Percentiles rank a stretch among this genome's conserved stretches.
phyloP scores from a whole-genome alignment of 2,888 invertebrate genomes.

The Ormyrus nitidulus region DNA sequence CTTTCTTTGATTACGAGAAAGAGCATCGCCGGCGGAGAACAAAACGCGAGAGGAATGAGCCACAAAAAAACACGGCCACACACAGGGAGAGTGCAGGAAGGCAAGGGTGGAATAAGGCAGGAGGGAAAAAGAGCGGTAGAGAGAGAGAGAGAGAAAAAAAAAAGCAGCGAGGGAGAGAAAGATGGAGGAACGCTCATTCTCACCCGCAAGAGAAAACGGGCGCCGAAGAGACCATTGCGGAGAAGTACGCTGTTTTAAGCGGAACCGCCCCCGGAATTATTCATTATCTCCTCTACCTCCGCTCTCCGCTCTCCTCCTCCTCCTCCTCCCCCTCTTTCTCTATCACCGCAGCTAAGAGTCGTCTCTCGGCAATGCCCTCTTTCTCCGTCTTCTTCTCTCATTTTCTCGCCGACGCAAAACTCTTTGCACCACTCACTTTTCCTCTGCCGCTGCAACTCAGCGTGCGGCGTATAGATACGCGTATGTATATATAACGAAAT shows the following conservation, averaged over 20 bases:
- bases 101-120: background rate
- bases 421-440: conserved; percentile 58
- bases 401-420: conserved; percentile 56
- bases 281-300: conserved; percentile 65
- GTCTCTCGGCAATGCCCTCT: conserved; percentile 6
- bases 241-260: conserved; percentile 65
- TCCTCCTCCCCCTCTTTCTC: conserved; percentile 12
- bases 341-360: conserved; percentile 44
- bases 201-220: conserved; percentile 35
- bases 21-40: conserved; percentile 20
- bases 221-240: conserved; percentile 61
- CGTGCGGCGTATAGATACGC: background rate
- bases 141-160: conserved; percentile 21
- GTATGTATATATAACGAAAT: conserved; percentile 32
- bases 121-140: background rate
- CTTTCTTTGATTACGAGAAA: conserved; percentile 44
- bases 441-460: conserved; percentile 41
- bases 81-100: background rate
- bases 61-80: background rate
- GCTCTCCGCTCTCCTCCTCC: conserved; percentile 25
- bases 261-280: conserved; percentile 69
- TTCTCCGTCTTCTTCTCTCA: conserved; percentile 27
- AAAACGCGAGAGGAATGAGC: background rate
- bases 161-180: conserved; percentile 24
- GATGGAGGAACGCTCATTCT: conserved; percentile 36